These are phyloP conservation scores for Tanypteryx hageni DNA, from an alignment of 2,888 invertebrate genomes.

Conservation along the genomic window DNA sequence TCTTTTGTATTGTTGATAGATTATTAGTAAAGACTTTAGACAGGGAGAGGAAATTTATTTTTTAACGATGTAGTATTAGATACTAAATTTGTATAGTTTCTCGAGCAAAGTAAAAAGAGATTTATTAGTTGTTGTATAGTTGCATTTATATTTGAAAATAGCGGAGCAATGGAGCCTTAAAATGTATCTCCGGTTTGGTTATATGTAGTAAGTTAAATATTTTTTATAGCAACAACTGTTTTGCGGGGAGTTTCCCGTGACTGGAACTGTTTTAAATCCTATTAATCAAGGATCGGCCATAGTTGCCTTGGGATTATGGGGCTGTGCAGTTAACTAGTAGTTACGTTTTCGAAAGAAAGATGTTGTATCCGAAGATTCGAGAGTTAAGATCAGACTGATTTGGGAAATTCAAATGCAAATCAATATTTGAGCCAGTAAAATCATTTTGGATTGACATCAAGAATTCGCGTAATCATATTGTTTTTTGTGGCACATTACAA, in stretches of 20 bases:
- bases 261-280: constrained; percentile 58
- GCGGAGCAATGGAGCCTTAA: constrained; percentile 60
- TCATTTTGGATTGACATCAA: constrained; percentile 5
- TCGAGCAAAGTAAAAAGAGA: constrained; percentile 49
- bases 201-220: constrained; percentile 52
- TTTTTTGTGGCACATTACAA: neutral
- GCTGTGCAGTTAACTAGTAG: constrained; percentile 54
- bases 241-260: constrained; percentile 61
- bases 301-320: constrained; percentile 63
- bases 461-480: constrained; percentile 34
- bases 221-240: constrained; percentile 51
- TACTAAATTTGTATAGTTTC: constrained; percentile 63
- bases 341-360: constrained; percentile 34
- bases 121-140: constrained; percentile 61
- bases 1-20: constrained; percentile 64
- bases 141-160: constrained; percentile 65
- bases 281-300: constrained; percentile 63
- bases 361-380: constrained; percentile 27
- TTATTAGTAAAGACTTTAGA: constrained; percentile 51
- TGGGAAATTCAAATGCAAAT: neutral
- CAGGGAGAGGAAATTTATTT: constrained; percentile 62
- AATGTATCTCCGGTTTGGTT: constrained; percentile 49
- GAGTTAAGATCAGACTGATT: neutral
- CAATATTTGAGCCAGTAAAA: neutral
- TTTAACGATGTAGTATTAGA: constrained; percentile 57